A percentile compares a stretch with the other conserved stretches of the same genome.
These are phyloP conservation scores for Megaustenia siamemsis DNA, from an alignment of 2,888 invertebrate species.

Conservation along the genomic window DNA sequence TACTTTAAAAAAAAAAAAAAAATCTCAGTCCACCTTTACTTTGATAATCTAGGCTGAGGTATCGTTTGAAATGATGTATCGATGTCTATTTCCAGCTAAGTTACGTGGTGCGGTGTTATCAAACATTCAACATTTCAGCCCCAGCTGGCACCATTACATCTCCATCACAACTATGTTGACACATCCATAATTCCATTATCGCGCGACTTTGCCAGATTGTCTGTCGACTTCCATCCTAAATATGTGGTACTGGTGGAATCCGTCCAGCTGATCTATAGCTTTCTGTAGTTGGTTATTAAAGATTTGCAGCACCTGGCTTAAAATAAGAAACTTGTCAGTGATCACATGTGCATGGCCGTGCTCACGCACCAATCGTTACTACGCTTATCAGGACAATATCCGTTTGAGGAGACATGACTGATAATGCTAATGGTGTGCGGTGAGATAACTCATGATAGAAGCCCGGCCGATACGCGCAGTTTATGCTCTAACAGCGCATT, in stretches of 20 bases:
- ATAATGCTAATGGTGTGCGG: conserved; percentile 8
- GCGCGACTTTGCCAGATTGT: not conserved
- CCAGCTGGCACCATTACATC: not conserved
- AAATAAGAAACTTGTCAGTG: not conserved
- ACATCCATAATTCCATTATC: not conserved
- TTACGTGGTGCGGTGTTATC: too few species aligned
- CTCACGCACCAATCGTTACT: not conserved
- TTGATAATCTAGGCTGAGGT: too few species aligned
- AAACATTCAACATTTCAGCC: too few species aligned
- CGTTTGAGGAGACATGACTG: not conserved
- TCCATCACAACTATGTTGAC: not conserved
- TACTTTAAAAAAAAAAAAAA: too few species aligned
- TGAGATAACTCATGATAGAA: conserved; percentile 4
- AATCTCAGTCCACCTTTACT: too few species aligned
- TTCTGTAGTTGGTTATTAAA: not conserved
- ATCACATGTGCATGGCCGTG: not conserved
- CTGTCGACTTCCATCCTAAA: not conserved
- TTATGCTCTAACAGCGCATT: not conserved
- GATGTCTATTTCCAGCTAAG: too few species aligned
- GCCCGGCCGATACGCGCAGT: not conserved
- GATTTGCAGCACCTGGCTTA: not conserved
- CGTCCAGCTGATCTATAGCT: not conserved
- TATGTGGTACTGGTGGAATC: not conserved
- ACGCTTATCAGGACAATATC: not conserved
- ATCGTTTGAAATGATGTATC: too few species aligned